Evolutionary conservation across 2,888 invertebrate genomes (phyloP).

Genomic region (Lasioglossum marginatum): DNA sequence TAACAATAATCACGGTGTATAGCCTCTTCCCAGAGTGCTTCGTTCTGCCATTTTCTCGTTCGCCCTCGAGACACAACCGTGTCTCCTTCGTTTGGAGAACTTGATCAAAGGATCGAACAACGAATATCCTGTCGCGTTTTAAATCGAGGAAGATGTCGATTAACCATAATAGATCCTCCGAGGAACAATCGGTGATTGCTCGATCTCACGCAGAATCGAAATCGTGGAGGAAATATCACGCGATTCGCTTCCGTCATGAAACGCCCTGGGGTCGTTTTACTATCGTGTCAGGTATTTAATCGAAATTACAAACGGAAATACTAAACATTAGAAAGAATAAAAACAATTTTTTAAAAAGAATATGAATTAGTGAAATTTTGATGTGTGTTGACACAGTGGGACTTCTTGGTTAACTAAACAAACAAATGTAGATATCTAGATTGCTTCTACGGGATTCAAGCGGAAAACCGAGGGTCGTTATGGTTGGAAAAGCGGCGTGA

Average conservation of each 20-base stretch:
- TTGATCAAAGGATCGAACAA: not conserved
- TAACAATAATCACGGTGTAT: not conserved
- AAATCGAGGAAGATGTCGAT: not conserved
- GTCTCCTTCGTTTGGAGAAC: not conserved
- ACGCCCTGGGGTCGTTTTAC: not conserved
- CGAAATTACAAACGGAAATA: not conserved
- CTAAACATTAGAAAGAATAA: too few species aligned
- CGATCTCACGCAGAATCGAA: not conserved
- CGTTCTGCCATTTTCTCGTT: not conserved
- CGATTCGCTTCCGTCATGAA: not conserved
- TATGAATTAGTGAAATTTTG: not conserved
- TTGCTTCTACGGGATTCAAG: not conserved
- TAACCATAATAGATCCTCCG: not conserved
- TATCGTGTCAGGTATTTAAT: not conserved
- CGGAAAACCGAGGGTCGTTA: not conserved
- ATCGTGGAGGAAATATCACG: not conserved
- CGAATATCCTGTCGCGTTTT: not conserved
- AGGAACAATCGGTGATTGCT: not conserved
- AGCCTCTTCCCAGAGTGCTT: not conserved
- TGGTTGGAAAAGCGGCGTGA: slow-evolving; percentile 8
- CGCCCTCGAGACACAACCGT: not conserved
- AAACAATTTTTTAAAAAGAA: too few species aligned
- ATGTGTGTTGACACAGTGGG: not conserved
- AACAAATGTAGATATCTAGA: not conserved
- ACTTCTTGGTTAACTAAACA: not conserved